Percentiles rank a stretch among this genome's conserved stretches.
Evolutionary conservation across 2,888 invertebrate genomes (phyloP).

Genomic region (Barypeithes pellucidus): DNA sequence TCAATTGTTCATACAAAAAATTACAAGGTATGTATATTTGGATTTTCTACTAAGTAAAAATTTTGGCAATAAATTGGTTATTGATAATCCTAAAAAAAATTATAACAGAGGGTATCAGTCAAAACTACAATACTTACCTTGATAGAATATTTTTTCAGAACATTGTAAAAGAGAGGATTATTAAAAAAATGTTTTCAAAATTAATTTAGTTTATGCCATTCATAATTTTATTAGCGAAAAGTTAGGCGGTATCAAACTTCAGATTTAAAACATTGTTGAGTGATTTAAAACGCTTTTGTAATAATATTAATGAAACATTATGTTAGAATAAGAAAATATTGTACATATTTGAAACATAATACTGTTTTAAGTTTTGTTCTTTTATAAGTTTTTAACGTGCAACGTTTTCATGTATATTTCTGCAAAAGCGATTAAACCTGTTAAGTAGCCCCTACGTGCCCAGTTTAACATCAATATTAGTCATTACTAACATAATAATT

Average conservation of each 20-base stretch:
- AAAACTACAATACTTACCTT: too few relatives aligned
- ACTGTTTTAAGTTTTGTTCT: neutral
- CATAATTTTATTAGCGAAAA: neutral
- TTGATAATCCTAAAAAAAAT: too few relatives aligned
- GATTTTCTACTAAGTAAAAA: too few relatives aligned
- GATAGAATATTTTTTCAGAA: neutral
- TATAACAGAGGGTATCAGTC: too few relatives aligned
- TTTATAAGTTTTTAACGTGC: too few relatives aligned
- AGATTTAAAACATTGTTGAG: neutral
- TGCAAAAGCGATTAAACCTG: slow-evolving; percentile 2
- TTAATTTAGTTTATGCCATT: too few relatives aligned
- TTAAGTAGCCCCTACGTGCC: neutral
- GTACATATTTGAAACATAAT: too few relatives aligned
- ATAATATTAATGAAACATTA: neutral
- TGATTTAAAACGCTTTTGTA: neutral
- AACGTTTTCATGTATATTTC: slow-evolving; percentile 9
- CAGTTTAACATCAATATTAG: too few relatives aligned
- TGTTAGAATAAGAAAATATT: too few relatives aligned
- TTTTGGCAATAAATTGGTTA: neutral
- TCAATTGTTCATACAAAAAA: too few relatives aligned
- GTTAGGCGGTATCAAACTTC: neutral
- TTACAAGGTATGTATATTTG: too few relatives aligned
- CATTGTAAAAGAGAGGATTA: neutral
- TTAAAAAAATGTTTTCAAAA: neutral
- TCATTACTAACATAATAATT: too few relatives aligned